A percentile compares a stretch with the other conserved stretches of the same genome.
Conservation (phyloP, 2,888 invertebrate genomes). For the Eurois occulta region DNA sequence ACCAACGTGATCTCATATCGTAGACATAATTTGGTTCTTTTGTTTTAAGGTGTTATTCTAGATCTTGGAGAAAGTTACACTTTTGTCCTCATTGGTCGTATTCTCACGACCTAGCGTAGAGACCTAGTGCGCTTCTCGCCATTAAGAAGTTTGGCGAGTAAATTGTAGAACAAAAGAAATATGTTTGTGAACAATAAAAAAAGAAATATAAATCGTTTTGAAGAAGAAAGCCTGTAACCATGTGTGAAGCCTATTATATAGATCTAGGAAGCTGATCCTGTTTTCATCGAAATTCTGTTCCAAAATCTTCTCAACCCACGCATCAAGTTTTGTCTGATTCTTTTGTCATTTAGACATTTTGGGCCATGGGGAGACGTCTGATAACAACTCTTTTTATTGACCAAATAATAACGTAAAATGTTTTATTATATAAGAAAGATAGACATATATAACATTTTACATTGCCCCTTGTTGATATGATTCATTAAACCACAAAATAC, state of each 20-base stretch:
- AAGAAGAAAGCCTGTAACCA: constrained; percentile 2
- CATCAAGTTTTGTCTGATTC: neutral
- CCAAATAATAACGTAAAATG: neutral
- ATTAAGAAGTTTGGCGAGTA: too few relatives aligned
- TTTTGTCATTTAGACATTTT: neutral
- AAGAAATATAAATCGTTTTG: neutral
- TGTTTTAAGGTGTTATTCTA: constrained; percentile 6
- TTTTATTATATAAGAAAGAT: neutral
- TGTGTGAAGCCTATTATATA: neutral
- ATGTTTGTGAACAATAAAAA: too few relatives aligned
- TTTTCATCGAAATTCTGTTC: neutral
- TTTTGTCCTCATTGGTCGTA: neutral
- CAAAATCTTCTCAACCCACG: neutral
- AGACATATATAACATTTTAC: neutral
- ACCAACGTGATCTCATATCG: neutral
- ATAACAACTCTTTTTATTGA: neutral
- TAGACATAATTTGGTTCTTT: neutral
- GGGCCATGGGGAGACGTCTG: neutral
- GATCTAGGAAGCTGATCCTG: neutral
- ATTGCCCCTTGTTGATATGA: neutral
- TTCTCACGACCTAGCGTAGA: constrained; percentile 6
- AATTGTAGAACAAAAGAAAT: too few relatives aligned
- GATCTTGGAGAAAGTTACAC: constrained; percentile 25
- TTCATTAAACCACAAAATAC: constrained; percentile 20
- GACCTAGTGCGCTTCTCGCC: too few relatives aligned